These are phyloP conservation scores for Polia nebulosa DNA, from an alignment of 2,888 invertebrate genomes.

Conservation along the genomic window DNA sequence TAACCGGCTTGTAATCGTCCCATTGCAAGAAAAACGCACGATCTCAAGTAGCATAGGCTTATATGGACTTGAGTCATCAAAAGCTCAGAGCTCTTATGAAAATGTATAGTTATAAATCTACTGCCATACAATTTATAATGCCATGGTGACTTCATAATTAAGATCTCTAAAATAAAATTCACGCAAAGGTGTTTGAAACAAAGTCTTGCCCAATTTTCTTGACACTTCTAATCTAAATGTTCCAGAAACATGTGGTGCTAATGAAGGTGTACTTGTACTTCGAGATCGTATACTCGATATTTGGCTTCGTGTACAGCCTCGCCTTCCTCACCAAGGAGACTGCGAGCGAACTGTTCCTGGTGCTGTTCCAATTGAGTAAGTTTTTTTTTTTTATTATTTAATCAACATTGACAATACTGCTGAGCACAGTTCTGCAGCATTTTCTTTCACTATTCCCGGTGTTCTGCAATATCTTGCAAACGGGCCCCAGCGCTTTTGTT, in stretches of 20 bases:
- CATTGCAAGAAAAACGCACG: too few relatives aligned
- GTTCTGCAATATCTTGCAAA: neutral
- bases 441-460: neutral
- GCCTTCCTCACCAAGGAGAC: conserved; percentile 84
- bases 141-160: too few relatives aligned
- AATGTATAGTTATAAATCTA: too few relatives aligned
- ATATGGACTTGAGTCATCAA: too few relatives aligned
- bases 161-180: too few relatives aligned
- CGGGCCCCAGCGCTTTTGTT: neutral
- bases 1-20: too few relatives aligned
- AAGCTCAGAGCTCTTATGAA: too few relatives aligned
- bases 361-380: conserved; percentile 87
- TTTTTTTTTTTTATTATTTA: conserved; percentile 28
- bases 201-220: neutral
- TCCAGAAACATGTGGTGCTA: conserved; percentile 87
- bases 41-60: too few relatives aligned
- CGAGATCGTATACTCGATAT: conserved; percentile 84
- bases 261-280: conserved; percentile 87
- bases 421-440: neutral
- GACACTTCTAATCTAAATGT: neutral
- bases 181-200: too few relatives aligned
- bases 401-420: neutral
- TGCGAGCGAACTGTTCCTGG: conserved; percentile 84
- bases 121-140: too few relatives aligned
- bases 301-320: conserved; percentile 85